These are phyloP conservation scores for Oligia strigilis DNA, from an alignment of 2,888 invertebrate species.

Conservation along the genomic window DNA sequence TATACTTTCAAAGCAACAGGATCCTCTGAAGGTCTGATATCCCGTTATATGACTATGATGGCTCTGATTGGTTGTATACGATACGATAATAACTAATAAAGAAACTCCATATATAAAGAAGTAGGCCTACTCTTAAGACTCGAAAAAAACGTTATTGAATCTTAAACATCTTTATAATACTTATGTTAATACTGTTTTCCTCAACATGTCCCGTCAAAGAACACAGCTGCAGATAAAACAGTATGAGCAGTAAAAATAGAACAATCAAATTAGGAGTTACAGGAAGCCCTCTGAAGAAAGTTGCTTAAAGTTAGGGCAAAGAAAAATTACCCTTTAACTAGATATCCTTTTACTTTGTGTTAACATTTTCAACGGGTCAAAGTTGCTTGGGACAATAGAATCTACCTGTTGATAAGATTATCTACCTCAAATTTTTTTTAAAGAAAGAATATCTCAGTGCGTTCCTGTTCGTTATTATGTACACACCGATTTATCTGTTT, in stretches of 20 bases:
- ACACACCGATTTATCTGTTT: too few relatives aligned
- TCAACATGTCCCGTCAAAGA: too few relatives aligned
- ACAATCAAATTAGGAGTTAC: neutral
- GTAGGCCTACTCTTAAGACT: too few relatives aligned
- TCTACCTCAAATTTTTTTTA: too few relatives aligned
- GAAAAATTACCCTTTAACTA: neutral
- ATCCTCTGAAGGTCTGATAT: too few relatives aligned
- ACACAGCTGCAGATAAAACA: neutral
- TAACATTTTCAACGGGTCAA: neutral
- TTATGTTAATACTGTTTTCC: too few relatives aligned
- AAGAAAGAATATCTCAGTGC: neutral
- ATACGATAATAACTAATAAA: too few relatives aligned
- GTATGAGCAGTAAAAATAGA: neutral
- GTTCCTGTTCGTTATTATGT: neutral
- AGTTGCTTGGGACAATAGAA: neutral
- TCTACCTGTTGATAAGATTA: slow-evolving; percentile 12
- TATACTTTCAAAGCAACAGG: too few relatives aligned
- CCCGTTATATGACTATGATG: too few relatives aligned
- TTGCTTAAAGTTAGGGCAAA: neutral
- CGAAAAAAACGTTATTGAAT: neutral
- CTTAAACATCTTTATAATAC: neutral
- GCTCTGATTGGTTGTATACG: too few relatives aligned
- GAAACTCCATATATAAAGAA: too few relatives aligned
- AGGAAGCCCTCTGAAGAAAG: neutral
- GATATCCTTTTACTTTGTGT: neutral